Conservation (phyloP, 2,888 invertebrate species). For the Margaritifera margaritifera region DNA sequence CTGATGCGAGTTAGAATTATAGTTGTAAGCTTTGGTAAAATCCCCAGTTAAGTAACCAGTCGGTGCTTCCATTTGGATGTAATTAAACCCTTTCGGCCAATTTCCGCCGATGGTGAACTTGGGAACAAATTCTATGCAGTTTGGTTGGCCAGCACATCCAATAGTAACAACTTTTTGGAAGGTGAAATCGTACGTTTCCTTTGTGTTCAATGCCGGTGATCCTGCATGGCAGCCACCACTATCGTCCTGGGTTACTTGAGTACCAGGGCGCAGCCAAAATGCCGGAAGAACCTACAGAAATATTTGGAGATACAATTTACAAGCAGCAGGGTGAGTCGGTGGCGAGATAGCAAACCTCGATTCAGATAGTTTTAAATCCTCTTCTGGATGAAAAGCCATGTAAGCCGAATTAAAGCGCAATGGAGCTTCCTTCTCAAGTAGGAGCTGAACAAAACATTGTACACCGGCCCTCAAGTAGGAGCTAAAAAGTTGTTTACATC, state of each 20-base stretch:
- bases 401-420: too few species aligned
- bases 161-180: conserved; percentile 42
- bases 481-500: too few species aligned
- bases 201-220: conserved; percentile 26
- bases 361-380: too few species aligned
- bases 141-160: conserved; percentile 28
- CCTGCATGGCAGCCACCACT: conserved; percentile 14
- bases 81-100: conserved; percentile 29
- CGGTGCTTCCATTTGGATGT: conserved; percentile 40
- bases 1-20: conserved; percentile 16
- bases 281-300: conserved; percentile 30
- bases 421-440: too few species aligned
- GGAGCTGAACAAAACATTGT: too few species aligned
- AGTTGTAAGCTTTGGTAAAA: conserved; percentile 22
- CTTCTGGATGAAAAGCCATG: too few species aligned
- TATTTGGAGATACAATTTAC: neutral
- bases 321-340: neutral
- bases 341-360: too few species aligned
- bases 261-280: conserved; percentile 34
- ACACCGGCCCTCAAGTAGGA: too few species aligned
- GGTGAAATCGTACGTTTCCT: conserved; percentile 25
- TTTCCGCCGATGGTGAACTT: conserved; percentile 38
- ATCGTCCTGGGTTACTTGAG: conserved; percentile 9
- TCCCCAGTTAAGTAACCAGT: conserved; percentile 39
- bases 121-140: conserved; percentile 35